Evolutionary conservation across 2,888 invertebrate species (phyloP).

Genomic region (Caprella mutica): DNA sequence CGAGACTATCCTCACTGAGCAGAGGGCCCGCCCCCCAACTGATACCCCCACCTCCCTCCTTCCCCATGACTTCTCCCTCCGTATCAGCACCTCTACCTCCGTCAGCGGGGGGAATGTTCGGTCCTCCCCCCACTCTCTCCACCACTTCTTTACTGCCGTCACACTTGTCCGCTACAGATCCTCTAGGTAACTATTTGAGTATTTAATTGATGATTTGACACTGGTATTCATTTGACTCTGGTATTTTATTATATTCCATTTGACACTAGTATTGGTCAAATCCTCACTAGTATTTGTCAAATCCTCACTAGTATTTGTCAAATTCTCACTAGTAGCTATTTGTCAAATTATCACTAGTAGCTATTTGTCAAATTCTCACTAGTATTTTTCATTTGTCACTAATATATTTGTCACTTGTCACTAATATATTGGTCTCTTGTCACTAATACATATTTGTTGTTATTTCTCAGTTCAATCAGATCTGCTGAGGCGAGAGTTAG

Average conservation of each 20-base stretch:
- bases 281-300: too few species aligned
- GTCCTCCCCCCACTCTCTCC: slow-evolving; percentile 28
- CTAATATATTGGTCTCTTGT: slow-evolving; percentile 10
- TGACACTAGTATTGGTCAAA: too few species aligned
- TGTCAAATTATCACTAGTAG: too few species aligned
- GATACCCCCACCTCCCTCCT: slow-evolving; percentile 18
- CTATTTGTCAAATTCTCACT: too few species aligned
- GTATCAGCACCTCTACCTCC: slow-evolving; percentile 33
- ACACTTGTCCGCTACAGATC: slow-evolving; percentile 23
- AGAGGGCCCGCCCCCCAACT: slow-evolving; percentile 14
- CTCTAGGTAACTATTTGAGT: slow-evolving; percentile 26
- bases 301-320: too few species aligned
- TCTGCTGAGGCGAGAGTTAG: slow-evolving; percentile 73
- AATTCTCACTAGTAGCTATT: too few species aligned
- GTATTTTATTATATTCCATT: too few species aligned
- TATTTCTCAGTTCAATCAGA: slow-evolving; percentile 44
- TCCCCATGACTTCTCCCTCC: slow-evolving; percentile 27
- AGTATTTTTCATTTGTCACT: too few species aligned
- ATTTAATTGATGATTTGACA: too few species aligned
- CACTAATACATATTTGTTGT: slow-evolving; percentile 39
- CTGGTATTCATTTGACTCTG: too few species aligned
- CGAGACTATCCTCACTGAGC: slow-evolving; percentile 18
- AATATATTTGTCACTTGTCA: slow-evolving; percentile 1
- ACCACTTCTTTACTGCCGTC: slow-evolving; percentile 23
- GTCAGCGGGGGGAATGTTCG: slow-evolving; percentile 34